Evolutionary conservation across 2,888 invertebrate species (phyloP).

Genomic region (Pomacea canaliculata): DNA sequence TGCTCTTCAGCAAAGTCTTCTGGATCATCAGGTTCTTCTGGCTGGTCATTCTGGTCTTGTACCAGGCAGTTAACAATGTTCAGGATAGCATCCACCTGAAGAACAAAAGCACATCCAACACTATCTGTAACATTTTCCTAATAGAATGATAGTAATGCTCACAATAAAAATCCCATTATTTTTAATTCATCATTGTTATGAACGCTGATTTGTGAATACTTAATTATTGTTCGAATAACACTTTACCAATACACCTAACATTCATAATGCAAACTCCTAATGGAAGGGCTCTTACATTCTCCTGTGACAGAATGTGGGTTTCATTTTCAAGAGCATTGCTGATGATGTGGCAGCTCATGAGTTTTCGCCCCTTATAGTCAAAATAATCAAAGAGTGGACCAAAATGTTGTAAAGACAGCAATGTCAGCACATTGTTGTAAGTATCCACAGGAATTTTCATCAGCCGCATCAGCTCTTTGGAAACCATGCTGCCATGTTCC

Average conservation of each 20-base stretch:
- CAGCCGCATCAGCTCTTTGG: constrained; percentile 91
- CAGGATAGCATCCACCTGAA: constrained; percentile 81
- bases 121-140: neutral
- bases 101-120: neutral
- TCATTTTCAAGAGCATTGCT: constrained; percentile 92
- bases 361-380: constrained; percentile 86
- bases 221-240: too few relatives aligned
- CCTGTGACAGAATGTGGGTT: constrained; percentile 86
- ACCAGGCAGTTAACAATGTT: constrained; percentile 87
- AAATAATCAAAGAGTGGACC: constrained; percentile 87
- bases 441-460: constrained; percentile 95
- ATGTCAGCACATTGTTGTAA: constrained; percentile 90
- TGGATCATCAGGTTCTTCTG: constrained; percentile 77
- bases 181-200: too few relatives aligned
- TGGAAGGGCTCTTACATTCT: constrained; percentile 76
- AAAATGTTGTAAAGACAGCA: constrained; percentile 89
- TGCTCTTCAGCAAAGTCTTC: constrained; percentile 98
- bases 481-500: constrained; percentile 75
- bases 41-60: constrained; percentile 76
- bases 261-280: too few relatives aligned
- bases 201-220: too few relatives aligned
- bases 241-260: too few relatives aligned
- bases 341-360: constrained; percentile 88
- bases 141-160: too few relatives aligned
- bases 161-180: too few relatives aligned